A percentile compares a stretch with the other conserved stretches of the same genome.
Evolutionary conservation across 2,113 vertebrate species (phyloP).

Genomic region (Coptodon rendalli): DNA sequence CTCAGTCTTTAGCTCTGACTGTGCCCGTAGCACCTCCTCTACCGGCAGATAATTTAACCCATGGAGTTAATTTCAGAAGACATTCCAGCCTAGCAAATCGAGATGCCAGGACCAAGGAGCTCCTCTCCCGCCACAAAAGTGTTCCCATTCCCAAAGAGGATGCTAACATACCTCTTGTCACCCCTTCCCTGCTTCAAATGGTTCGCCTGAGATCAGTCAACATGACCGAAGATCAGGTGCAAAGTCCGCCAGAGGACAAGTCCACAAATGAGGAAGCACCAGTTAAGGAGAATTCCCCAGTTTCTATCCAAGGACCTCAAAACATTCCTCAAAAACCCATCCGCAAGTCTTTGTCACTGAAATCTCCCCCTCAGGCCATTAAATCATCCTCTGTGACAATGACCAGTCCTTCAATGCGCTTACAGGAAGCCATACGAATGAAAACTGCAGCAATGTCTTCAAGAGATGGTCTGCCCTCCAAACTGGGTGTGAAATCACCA

Average conservation of each 20-base stretch:
- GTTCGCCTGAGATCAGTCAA: constrained; percentile 86
- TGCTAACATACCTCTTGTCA: constrained; percentile 85
- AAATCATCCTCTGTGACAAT: constrained; percentile 47
- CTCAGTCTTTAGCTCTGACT: background rate
- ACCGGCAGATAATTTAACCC: constrained; percentile 42
- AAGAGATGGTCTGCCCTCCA: constrained; percentile 39
- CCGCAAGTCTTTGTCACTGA: constrained; percentile 82
- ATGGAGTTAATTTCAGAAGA: constrained; percentile 60
- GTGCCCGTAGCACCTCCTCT: constrained; percentile 2
- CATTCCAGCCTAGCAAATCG: constrained; percentile 48
- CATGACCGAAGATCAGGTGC: constrained; percentile 50
- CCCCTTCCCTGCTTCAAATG: constrained; percentile 92
- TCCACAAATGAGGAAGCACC: background rate
- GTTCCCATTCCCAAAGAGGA: constrained; percentile 78
- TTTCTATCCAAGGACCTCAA: constrained; percentile 31
- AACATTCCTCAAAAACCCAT: constrained; percentile 84
- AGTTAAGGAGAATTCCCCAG: constrained; percentile 7
- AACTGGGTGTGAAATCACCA: constrained; percentile 33
- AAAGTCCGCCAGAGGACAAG: constrained; percentile 21
- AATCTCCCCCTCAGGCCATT: constrained; percentile 56
- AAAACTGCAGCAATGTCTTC: constrained; percentile 79
- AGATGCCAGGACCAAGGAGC: constrained; percentile 72
- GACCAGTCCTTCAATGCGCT: constrained; percentile 64
- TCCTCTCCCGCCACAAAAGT: constrained; percentile 67
- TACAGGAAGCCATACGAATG: constrained; percentile 83